Base-by-base conservation (phyloP, 2,113 vertebrate genomes). In the Dasyprocta punctata region DNA sequence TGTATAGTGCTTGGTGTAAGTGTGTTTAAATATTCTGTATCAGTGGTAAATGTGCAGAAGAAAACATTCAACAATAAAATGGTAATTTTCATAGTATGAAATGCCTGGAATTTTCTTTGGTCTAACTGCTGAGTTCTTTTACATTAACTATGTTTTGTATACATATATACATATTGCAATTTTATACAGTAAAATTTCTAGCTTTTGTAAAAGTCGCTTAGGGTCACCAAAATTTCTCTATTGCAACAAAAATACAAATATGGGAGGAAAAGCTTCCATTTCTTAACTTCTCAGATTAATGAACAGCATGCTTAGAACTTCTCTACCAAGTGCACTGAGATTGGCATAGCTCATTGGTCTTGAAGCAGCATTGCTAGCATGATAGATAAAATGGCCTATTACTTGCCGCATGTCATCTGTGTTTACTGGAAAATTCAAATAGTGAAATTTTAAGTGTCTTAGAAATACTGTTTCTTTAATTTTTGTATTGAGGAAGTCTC, bases 21-120 rank as follows among this genome's bases (percentile, higher is more conserved):
- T 16, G 44, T 69, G 11, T 14, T 63, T 69, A 84, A 90, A 20
- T 1, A 36, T 80, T 65, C 14, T 84, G 1, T 41, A 16, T 6
- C 49, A 44, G 44, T 36, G 71, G 4, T 85, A 60, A 63, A 47
- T 6, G 49, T 78, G 10, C 3, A 84, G 26, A 83, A 9, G 3
- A 11, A 16, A 95, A 92, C 54, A 82, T 19, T 33, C 7, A 65
- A 56, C 4, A 56, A 73, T 28, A 0, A 17, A 92, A 49, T 65
- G 9, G 44, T 44, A 20, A 47, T 71, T 71, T 81, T 94, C 16
- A 67, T 44, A 71, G 0, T 49, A 52, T 61, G 7, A 91, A 54
- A 30, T 77, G 77, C 47, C 47, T 86, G 1, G 16, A 36, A 69
- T 90, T 47, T 77, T 97, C 1, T 89, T 93, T 86, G 36, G 58